These are phyloP conservation scores for Oncorhynchus masou DNA, from an alignment of 2,113 vertebrate species.

Conservation along the genomic window DNA sequence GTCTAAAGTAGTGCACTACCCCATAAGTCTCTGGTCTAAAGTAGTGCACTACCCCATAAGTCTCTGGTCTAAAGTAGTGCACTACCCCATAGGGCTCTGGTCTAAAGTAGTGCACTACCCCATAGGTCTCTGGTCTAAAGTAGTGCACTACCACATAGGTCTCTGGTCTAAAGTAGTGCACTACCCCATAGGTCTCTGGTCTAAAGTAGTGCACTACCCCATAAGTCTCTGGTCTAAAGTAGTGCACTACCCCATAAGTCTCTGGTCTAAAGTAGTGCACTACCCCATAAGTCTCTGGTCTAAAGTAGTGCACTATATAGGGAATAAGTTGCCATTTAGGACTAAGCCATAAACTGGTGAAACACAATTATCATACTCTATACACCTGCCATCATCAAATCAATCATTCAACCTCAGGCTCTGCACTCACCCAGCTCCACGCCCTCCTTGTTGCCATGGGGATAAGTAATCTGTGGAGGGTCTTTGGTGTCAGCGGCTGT, in stretches of 20 bases:
- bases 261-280: conserved; percentile 11
- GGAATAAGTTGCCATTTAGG: not conserved
- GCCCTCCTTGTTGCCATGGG: conserved; percentile 21
- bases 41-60: not conserved
- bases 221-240: not conserved
- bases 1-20: conserved; percentile 13
- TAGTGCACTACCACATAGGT: not conserved
- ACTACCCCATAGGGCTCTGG: not conserved
- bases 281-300: not conserved
- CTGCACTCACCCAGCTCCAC: conserved; percentile 58
- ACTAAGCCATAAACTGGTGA: not conserved
- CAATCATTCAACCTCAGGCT: not conserved
- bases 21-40: not conserved
- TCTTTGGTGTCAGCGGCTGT: conserved; percentile 7
- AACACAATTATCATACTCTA: not conserved
- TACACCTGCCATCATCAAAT: not conserved
- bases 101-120: conserved; percentile 10
- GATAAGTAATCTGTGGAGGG: conserved; percentile 39
- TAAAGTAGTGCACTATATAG: conserved; percentile 11
- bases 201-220: conserved; percentile 12
- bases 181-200: not conserved
- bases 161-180: conserved; percentile 12
- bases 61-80: conserved; percentile 6
- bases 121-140: conserved; percentile 1
- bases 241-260: not conserved